Conservation (phyloP, 2,113 vertebrate species). For the Odontophorus gujanensis region DNA sequence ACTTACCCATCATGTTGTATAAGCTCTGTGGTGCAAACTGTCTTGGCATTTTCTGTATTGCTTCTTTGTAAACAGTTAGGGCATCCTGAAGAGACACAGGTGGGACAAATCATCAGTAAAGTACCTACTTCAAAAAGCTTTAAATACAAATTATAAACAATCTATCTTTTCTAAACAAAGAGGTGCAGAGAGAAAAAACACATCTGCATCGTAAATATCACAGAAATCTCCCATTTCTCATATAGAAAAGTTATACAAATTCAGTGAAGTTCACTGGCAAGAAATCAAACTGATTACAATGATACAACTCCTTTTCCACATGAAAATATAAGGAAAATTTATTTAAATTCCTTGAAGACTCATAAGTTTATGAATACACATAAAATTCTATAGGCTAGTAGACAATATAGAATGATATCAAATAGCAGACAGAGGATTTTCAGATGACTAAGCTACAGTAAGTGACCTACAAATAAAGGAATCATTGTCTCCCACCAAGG, state of each 20-base stretch:
- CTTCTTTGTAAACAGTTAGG: slow-evolving; percentile 93
- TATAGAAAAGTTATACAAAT: background rate
- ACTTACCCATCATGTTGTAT: slow-evolving; percentile 99
- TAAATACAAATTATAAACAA: slow-evolving; percentile 12
- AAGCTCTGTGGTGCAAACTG: slow-evolving; percentile 98
- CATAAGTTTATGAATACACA: background rate
- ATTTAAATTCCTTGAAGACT: background rate
- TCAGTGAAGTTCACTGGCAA: background rate
- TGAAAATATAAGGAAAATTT: background rate
- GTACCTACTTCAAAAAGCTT: background rate
- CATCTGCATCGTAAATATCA: background rate
- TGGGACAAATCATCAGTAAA: slow-evolving; percentile 15
- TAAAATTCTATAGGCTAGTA: background rate
- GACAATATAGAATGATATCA: background rate
- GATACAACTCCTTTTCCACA: background rate
- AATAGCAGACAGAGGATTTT: background rate
- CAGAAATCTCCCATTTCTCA: background rate
- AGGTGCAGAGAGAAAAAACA: background rate
- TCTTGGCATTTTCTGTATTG: slow-evolving; percentile 97
- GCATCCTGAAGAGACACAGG: slow-evolving; percentile 85
- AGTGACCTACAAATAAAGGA: background rate
- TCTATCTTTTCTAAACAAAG: background rate
- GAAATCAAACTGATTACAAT: background rate
- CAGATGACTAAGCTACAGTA: background rate
- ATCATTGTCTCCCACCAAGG: background rate